These are phyloP conservation scores for Ictalurus punctatus DNA, from an alignment of 2,113 vertebrate genomes.

Conservation along the genomic window DNA sequence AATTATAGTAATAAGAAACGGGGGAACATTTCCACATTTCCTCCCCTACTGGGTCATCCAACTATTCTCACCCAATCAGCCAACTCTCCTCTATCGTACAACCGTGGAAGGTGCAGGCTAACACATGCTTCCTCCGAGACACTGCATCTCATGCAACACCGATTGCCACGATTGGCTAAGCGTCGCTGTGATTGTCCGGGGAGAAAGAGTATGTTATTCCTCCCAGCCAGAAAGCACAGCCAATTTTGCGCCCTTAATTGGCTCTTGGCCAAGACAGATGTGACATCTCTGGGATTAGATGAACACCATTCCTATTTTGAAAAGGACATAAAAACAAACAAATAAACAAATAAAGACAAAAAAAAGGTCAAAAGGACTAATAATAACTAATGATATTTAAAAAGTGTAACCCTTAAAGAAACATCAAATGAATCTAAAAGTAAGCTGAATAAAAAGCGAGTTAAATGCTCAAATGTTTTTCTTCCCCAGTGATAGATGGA, in stretches of 20 bases:
- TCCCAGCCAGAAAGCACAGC: neutral
- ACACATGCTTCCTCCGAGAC: neutral
- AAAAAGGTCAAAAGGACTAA: neutral
- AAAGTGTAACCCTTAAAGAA: neutral
- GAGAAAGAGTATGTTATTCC: neutral
- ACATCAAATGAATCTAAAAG: neutral
- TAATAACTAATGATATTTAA: neutral
- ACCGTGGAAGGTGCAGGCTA: neutral
- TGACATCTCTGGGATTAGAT: neutral
- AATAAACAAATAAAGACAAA: neutral
- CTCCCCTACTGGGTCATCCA: neutral
- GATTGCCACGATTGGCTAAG: neutral
- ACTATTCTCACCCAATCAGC: neutral
- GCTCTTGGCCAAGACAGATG: neutral
- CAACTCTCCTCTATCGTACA: neutral
- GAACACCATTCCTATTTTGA: no score
- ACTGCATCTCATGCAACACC: neutral
- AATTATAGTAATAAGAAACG: no score
- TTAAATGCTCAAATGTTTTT: neutral
- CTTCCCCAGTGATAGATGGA: neutral
- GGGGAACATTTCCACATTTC: neutral
- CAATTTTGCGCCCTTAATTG: neutral
- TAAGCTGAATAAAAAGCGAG: neutral
- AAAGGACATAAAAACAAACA: neutral
- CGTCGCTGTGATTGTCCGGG: neutral